Base-by-base conservation (phyloP, 2,113 vertebrate genomes). In the Paramormyrops kingsleyae region DNA sequence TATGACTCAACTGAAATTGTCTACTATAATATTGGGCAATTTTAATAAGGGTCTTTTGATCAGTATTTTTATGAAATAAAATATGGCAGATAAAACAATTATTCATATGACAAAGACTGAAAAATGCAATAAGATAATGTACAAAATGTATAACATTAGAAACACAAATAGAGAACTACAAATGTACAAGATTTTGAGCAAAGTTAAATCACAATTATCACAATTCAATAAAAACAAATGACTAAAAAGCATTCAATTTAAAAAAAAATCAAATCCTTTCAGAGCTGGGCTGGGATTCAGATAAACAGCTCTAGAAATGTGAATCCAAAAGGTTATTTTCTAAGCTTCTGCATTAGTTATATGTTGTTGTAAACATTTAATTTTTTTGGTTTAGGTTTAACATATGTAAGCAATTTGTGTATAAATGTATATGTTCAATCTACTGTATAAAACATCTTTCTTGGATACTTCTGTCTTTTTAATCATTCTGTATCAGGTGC, bases 401-500 rank as follows among this genome's bases (percentile, higher is more conserved):
- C 10, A 70, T n/a, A n/a, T 31, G 3, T 70, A 31, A 70, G 62
- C n/a, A 70, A 70, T 70, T 27, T 70, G 27, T 70, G 10, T 70
- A 10, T 27, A 31, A 31, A 70, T 62, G 56, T 62, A n/a, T 70
- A 31, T 70, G 9, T 70, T 70, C 62, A 13, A 70, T 70, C n/a
- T 31, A 70, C 62, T 31, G 27, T 31, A 70, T 31, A 70, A 31
- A 70, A 70, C 56, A n/a, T n/a, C 56, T 62, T 62, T 62, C 56
- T 62, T 62, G 21, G 10, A 74, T 12, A 31, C 13, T 77, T 13
- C 21, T n/a, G 46, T 80, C 66, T 74, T 44, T 47, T 87, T 74
- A 47, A 8, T 42, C 27, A 53, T 74, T 46, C 42, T 4, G 21
- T 70, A 31, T 87, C 50, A 1, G 12, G 49, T 92, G 95, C 95